Base-by-base conservation (phyloP, 2,113 vertebrate species). In the Myanophis thanlyinensis region DNA sequence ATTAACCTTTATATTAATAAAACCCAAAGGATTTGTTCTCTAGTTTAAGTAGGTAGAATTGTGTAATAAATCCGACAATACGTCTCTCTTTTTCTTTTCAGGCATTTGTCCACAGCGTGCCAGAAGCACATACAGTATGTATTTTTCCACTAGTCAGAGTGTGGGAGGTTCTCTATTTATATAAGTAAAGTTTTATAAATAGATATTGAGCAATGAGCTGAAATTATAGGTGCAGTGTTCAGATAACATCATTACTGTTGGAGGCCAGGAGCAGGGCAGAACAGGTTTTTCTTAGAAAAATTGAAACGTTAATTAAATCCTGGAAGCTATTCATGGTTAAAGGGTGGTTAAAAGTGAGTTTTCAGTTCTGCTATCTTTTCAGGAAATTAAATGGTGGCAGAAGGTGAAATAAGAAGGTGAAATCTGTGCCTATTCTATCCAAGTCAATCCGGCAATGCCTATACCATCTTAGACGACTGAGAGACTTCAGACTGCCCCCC, bases 131-230 rank as follows among this genome's bases (percentile, higher is more conserved):
- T 80, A 44, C 73, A 80, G 73, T 97, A 93, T 92, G 93, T 93
- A 95, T 96, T 96, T 96, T 97, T 95, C 94, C 93, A 95, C 93
- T 94, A 93, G 94, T 95, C 93, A 94, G 86, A 89, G 94, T 94
- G 94, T 96, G 88, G 96, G 96, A 95, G 91, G 90, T n/a, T 95
- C 92, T 96, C 93, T 96, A 95, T 96, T 95, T 95, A 94, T 96
- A 92, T 96, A 96, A 97, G 96, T 96, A 95, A 87, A 93, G 90
- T 94, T 96, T 96, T 90, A 93, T 94, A 95, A 96, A 94, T 94
- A 96, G 95, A 95, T 92, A 94, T 89, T 89, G 94, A 95, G 94
- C 93, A 95, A 95, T 93, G 94, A 95, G 93, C 91, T 92, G 90
- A 94, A 94, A 93, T 93, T 95, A 89, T 80, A 87, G 93, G 87